Percentiles rank a stretch among this genome's conserved stretches.
These are phyloP conservation scores for Amyelois transitella DNA, from an alignment of 1,140 invertebrate genomes.

Conservation along the genomic window DNA sequence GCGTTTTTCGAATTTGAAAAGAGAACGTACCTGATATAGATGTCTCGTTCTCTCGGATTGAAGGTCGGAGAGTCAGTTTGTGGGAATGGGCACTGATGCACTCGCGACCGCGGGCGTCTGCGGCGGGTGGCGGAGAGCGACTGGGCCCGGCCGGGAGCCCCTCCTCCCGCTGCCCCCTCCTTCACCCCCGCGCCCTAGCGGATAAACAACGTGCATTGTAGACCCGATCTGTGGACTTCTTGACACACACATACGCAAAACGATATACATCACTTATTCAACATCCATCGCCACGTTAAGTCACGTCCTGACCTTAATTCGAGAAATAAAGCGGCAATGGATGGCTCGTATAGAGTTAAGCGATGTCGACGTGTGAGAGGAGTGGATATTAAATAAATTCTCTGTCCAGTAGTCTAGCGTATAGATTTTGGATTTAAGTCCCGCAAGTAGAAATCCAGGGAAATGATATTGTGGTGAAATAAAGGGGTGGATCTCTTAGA, in stretches of 20 bases:
- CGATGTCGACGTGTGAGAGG: constrained; percentile 11
- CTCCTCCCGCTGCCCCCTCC: constrained; percentile 39
- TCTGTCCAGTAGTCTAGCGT: constrained; percentile 51
- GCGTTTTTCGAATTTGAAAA: constrained; percentile 23
- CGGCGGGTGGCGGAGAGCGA: constrained; percentile 56
- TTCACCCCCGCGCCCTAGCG: constrained; percentile 49
- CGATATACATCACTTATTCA: constrained; percentile 15
- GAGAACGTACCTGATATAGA: constrained; percentile 61
- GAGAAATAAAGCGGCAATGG: constrained; percentile 11
- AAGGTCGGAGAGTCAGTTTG: constrained; percentile 61
- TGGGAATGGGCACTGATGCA: constrained; percentile 37
- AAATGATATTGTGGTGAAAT: constrained; percentile 1
- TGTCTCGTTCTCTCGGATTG: constrained; percentile 66
- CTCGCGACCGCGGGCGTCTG: constrained; percentile 47
- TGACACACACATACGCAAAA: constrained; percentile 35
- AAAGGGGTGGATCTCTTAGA: too few relatives aligned
- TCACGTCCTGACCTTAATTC: background rate
- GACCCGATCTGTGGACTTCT: constrained; percentile 59
- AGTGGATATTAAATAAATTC: constrained; percentile 49
- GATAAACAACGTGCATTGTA: constrained; percentile 73
- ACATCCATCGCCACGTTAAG: constrained; percentile 21
- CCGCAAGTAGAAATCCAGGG: constrained; percentile 22
- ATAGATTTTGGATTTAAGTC: constrained; percentile 61
- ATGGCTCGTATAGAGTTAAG: constrained; percentile 2
- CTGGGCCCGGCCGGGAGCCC: constrained; percentile 62